A percentile compares a stretch with the other conserved stretches of the same genome.
Conservation (phyloP, 2,888 invertebrate genomes). For the Eustalomyia histrio region DNA sequence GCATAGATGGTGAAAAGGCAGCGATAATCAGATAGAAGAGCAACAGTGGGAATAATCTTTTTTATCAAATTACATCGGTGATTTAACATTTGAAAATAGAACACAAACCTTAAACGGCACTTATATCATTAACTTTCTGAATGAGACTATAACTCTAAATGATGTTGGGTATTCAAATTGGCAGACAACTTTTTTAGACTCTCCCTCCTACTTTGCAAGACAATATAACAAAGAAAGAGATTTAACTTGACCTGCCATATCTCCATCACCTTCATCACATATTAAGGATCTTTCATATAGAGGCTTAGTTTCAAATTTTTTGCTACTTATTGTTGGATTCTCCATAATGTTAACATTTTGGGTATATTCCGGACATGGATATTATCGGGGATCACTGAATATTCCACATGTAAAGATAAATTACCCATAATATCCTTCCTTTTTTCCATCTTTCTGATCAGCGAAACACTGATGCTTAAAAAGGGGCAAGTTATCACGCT, state of each 20-base stretch:
- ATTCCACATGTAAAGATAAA: neutral
- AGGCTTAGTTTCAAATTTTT: neutral
- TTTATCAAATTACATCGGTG: too few species aligned
- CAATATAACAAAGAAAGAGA: constrained; percentile 38
- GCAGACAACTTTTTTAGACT: constrained; percentile 54
- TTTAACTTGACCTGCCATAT: constrained; percentile 23
- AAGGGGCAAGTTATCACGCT: constrained; percentile 21
- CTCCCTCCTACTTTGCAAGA: constrained; percentile 36
- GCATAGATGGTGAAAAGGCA: too few species aligned
- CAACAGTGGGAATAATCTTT: too few species aligned
- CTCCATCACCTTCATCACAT: constrained; percentile 12
- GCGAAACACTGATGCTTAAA: neutral
- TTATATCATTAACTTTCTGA: constrained; percentile 21
- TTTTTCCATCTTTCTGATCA: too few species aligned
- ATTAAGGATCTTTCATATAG: constrained; percentile 1
- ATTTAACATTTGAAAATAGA: too few species aligned
- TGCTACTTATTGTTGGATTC: constrained; percentile 9
- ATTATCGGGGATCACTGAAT: neutral
- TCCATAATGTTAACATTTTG: constrained; percentile 7
- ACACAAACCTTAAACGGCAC: too few species aligned
- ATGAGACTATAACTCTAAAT: constrained; percentile 23
- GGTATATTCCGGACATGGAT: constrained; percentile 8
- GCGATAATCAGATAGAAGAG: too few species aligned
- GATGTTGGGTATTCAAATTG: constrained; percentile 54
- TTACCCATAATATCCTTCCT: neutral